phyloP scores from a whole-genome alignment of 2,797 vertebrate genomes.

The Rhabdomys pumilio region DNA sequence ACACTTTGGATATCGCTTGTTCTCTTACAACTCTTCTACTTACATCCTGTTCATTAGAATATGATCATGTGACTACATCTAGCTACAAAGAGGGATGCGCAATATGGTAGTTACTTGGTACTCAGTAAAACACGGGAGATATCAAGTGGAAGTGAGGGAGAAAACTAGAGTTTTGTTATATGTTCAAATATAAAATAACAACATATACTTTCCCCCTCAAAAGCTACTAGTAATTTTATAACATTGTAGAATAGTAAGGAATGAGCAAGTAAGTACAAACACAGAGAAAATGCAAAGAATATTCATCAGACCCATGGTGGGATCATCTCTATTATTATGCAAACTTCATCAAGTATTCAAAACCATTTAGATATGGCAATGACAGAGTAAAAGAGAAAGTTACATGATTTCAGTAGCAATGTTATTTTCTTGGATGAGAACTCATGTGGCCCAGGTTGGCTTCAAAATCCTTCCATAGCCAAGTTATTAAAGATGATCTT shows the following conservation, averaged over 20 bases:
- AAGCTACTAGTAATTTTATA: not conserved
- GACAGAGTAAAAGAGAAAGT: not conserved
- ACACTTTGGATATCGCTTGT: not conserved
- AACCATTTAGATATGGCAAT: not conserved
- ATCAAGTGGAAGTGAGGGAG: not conserved
- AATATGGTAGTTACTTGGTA: not conserved
- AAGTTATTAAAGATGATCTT: not conserved
- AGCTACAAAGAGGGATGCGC: not conserved
- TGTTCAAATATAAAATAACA: not conserved
- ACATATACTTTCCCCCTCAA: not conserved
- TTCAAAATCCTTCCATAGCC: not conserved
- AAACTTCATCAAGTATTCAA: not conserved
- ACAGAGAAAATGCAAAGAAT: not conserved
- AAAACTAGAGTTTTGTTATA: not conserved
- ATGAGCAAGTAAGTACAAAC: not conserved
- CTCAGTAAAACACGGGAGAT: not conserved
- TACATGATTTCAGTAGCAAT: not conserved
- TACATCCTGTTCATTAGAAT: not conserved
- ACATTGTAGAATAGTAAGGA: not conserved
- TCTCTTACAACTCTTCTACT: not conserved
- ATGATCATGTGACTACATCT: not conserved
- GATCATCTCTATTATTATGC: not conserved
- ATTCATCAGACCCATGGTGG: accelerated
- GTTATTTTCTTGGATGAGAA: not conserved
- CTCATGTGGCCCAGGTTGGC: not conserved